These are phyloP conservation scores for Aricia agestis DNA, from an alignment of 1,140 invertebrate species.

Conservation along the genomic window DNA sequence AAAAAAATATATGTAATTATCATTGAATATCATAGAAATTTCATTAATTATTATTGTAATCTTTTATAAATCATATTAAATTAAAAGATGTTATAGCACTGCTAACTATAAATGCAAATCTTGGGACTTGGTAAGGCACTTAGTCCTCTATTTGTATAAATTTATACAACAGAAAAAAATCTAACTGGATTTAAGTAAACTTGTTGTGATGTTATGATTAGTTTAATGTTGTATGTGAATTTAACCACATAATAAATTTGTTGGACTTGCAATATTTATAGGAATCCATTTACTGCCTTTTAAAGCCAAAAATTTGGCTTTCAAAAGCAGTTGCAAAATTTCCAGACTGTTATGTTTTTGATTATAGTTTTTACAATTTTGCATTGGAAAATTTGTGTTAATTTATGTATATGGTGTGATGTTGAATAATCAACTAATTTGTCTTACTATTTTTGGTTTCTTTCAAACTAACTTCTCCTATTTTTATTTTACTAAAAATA, in stretches of 20 bases:
- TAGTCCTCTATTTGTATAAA: not conserved
- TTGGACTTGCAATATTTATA: not conserved
- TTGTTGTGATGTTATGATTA: too few relatives aligned
- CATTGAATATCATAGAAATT: not conserved
- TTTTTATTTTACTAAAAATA: not conserved
- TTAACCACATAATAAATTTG: not conserved
- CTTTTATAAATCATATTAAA: not conserved
- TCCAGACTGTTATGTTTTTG: not conserved
- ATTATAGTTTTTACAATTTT: not conserved
- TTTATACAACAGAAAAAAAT: too few relatives aligned
- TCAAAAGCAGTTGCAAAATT: not conserved
- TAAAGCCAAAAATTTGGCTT: not conserved
- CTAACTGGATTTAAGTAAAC: too few relatives aligned
- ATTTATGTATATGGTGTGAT: constrained; percentile 7
- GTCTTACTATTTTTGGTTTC: constrained; percentile 7
- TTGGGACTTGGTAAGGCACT: not conserved
- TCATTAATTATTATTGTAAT: not conserved
- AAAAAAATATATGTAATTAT: constrained; percentile 3
- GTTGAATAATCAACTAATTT: constrained; percentile 10
- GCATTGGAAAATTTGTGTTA: constrained; percentile 3
- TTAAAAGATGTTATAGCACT: not conserved
- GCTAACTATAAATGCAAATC: not conserved
- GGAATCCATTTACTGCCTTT: not conserved
- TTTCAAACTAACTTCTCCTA: not conserved
- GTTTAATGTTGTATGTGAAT: not conserved